A percentile compares a stretch with the other conserved stretches of the same genome.
These are phyloP conservation scores for Drepana falcataria DNA, from an alignment of 2,888 invertebrate species.

Conservation along the genomic window DNA sequence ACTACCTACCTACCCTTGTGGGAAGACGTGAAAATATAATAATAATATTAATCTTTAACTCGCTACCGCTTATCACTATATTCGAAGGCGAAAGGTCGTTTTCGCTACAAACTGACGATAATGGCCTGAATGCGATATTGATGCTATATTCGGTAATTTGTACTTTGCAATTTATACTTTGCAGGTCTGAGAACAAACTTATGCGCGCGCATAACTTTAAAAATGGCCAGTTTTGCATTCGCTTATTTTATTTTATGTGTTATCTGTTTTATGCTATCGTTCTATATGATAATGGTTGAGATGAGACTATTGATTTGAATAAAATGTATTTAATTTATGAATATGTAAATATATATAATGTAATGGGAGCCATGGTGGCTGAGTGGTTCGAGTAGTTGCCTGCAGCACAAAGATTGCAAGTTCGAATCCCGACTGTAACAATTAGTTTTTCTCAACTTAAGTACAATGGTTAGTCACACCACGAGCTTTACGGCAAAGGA, in stretches of 20 bases:
- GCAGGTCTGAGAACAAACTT: slow-evolving; percentile 36
- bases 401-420: too few relatives aligned
- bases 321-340: too few relatives aligned
- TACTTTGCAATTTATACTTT: slow-evolving; percentile 53
- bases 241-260: not conserved
- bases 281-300: not conserved
- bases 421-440: too few relatives aligned
- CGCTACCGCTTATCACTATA: slow-evolving; percentile 20
- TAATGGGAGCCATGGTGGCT: too few relatives aligned
- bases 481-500: too few relatives aligned
- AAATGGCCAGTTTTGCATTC: slow-evolving; percentile 9
- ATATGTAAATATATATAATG: too few relatives aligned
- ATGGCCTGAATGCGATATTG: slow-evolving; percentile 65
- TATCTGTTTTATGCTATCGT: not conserved
- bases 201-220: slow-evolving; percentile 25
- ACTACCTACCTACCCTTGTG: too few relatives aligned
- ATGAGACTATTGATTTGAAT: too few relatives aligned
- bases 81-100: slow-evolving; percentile 42
- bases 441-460: too few relatives aligned
- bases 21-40: too few relatives aligned
- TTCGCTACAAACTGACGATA: slow-evolving; percentile 69
- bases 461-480: too few relatives aligned
- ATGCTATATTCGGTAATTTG: slow-evolving; percentile 67
- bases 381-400: too few relatives aligned
- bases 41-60: not conserved